Percentiles rank a stretch among this genome's conserved stretches.
These are phyloP conservation scores for Calycopis cecrops DNA, from an alignment of 1,140 invertebrate genomes.

Conservation along the genomic window DNA sequence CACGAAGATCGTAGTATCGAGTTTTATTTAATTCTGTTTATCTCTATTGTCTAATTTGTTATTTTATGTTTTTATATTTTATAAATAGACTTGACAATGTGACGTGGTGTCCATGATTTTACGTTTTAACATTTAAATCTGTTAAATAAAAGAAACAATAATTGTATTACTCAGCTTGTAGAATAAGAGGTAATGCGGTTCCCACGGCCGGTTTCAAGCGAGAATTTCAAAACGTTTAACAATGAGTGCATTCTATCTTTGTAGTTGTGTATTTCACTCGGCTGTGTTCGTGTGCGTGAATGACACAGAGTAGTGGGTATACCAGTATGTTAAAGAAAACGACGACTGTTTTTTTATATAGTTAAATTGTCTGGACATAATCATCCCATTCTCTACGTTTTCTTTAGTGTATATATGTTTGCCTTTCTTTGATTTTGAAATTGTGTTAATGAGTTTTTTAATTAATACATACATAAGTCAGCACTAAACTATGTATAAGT, in stretches of 20 bases:
- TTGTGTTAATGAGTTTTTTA: too few relatives aligned
- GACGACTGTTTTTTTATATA: too few relatives aligned
- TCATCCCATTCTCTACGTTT: too few relatives aligned
- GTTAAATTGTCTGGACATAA: too few relatives aligned
- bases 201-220: slow-evolving; percentile 60
- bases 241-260: slow-evolving; percentile 56
- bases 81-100: too few relatives aligned
- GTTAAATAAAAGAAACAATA: slow-evolving; percentile 13
- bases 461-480: too few relatives aligned
- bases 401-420: too few relatives aligned
- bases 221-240: slow-evolving; percentile 70
- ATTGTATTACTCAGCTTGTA: slow-evolving; percentile 17
- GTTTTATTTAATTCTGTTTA: background rate
- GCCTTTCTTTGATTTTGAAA: too few relatives aligned
- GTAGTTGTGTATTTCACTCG: slow-evolving; percentile 41
- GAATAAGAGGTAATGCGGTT: slow-evolving; percentile 40
- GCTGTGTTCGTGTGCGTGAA: slow-evolving; percentile 31
- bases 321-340: slow-evolving; percentile 9
- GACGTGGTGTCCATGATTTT: too few relatives aligned
- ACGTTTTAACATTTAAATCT: too few relatives aligned
- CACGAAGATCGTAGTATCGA: background rate
- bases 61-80: background rate
- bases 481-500: too few relatives aligned
- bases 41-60: background rate
- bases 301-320: slow-evolving; percentile 32